Evolutionary conservation across 2,113 vertebrate species (phyloP), one percentile per base, ranked within the genome.

Genomic region (Maccullochella peelii): DNA sequence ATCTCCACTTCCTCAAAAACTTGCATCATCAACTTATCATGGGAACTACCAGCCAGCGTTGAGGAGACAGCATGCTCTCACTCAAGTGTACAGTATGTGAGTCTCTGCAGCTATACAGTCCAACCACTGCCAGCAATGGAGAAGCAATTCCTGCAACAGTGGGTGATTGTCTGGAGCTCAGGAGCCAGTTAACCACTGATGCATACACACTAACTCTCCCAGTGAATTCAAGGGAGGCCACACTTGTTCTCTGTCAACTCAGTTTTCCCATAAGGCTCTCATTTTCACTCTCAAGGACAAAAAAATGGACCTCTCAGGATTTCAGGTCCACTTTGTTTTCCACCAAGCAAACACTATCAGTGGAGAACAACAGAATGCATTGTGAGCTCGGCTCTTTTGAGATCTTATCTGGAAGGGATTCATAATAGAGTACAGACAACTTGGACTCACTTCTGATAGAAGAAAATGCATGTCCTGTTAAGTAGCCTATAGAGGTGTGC

Each of bases 121-220:
- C 81, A 86, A 75, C 57, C 66, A 49, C 49, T 70, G 85, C 79
- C 90, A 85, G 84, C 69, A 65, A 65, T 49, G 73, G 83, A 88
- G 84, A 83, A 90, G 73, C 69, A 69, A 67, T 73, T 73, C 36
- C 73, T 77, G 82, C 81, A 92, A 93, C 92, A 94, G 86, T 91
- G 88, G 79, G 76, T 82, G 90, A 93, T 92, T 93, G 91, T 93
- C 86, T 91, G 68, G 73, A 49, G 80, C 85, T 87, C 88, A 88
- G 83, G 83, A 92, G 87, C 91, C 90, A 77, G 86, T 93, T 74
- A 90, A 91, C 90, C 86, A 89, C 77, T 90, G 91, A 90, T 89
- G 90, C 91, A 90, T 85, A 83, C 80, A 91, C 92, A 89, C 85
- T 66, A 76, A 90, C 75, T 85, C 77, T 80, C 85, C 84, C 79